These are phyloP conservation scores for Lagopus leucura DNA, from an alignment of 2,113 vertebrate genomes.

Conservation along the genomic window DNA sequence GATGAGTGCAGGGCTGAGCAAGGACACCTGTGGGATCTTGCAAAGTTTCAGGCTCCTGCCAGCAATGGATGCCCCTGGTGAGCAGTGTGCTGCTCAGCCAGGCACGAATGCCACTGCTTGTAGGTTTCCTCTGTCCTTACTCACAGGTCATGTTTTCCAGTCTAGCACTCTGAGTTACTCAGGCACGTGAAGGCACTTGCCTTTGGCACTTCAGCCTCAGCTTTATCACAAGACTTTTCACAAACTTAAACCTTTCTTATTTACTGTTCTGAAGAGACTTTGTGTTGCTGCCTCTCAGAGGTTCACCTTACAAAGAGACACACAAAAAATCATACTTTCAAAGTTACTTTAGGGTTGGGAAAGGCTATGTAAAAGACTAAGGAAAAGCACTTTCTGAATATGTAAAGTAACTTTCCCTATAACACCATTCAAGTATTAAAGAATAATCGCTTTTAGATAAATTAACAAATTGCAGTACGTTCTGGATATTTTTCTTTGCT, in stretches of 20 bases:
- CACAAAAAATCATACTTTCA: background rate
- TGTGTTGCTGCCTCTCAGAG: background rate
- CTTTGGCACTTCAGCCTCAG: background rate
- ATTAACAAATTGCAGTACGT: background rate
- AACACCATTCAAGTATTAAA: background rate
- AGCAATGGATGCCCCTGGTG: background rate
- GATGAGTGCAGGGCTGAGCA: background rate
- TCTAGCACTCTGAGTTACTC: background rate
- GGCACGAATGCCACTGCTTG: rapidly evolving
- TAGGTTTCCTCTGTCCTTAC: background rate
- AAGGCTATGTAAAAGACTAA: background rate
- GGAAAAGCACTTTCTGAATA: too few species aligned
- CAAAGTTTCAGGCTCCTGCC: background rate
- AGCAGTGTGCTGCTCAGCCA: background rate
- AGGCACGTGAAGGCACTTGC: background rate
- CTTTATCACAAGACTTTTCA: background rate
- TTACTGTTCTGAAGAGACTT: background rate
- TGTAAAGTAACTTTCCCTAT: background rate
- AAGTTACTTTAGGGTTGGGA: background rate
- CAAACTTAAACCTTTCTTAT: background rate
- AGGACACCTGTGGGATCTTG: background rate
- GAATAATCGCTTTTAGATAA: background rate
- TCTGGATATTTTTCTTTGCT: background rate
- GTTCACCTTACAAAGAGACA: background rate
- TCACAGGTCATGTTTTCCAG: background rate